Conservation (phyloP, 30 jellyfish, hydroid and myxozoan species). For the Phacellophora camtschatica region DNA sequence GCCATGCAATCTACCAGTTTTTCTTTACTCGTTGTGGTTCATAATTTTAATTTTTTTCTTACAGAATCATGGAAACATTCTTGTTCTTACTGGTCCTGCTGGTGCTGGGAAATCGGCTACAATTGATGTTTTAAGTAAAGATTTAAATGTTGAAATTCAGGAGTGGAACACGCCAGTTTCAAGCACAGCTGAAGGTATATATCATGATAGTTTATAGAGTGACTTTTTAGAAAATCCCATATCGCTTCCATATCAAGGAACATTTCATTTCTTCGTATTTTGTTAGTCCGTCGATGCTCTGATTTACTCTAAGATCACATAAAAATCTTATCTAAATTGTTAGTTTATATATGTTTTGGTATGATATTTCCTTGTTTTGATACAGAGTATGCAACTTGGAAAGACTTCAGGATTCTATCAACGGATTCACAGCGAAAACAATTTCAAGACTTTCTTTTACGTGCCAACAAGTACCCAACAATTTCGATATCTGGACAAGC, state of each 20-base stretch:
- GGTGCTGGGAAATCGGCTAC: slow-evolving; percentile 96
- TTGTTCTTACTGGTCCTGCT: slow-evolving; percentile 89
- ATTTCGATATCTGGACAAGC: slow-evolving; percentile 38
- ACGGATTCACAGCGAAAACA: slow-evolving; percentile 83
- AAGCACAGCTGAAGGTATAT: slow-evolving; percentile 54
- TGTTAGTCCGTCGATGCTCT: too few relatives aligned
- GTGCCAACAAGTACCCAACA: slow-evolving; percentile 85
- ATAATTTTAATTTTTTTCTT: background rate
- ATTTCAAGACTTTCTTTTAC: slow-evolving; percentile 82
- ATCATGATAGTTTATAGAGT: too few relatives aligned
- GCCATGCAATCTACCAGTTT: too few relatives aligned
- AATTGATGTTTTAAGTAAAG: slow-evolving; percentile 56
- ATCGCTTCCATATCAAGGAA: too few relatives aligned
- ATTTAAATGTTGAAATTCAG: slow-evolving; percentile 46
- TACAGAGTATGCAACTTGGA: slow-evolving; percentile 47
- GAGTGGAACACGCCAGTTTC: slow-evolving; percentile 90
- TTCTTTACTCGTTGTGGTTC: too few relatives aligned
- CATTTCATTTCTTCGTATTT: too few relatives aligned
- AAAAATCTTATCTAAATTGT: too few relatives aligned
- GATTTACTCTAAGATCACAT: too few relatives aligned
- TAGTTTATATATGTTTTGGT: too few relatives aligned
- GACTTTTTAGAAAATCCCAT: too few relatives aligned
- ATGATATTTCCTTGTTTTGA: background rate
- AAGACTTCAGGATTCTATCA: slow-evolving; percentile 29
- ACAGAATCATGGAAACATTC: slow-evolving; percentile 56